These are phyloP conservation scores for Cheumatopsyche charites DNA, from an alignment of 1,140 invertebrate genomes.

Conservation along the genomic window DNA sequence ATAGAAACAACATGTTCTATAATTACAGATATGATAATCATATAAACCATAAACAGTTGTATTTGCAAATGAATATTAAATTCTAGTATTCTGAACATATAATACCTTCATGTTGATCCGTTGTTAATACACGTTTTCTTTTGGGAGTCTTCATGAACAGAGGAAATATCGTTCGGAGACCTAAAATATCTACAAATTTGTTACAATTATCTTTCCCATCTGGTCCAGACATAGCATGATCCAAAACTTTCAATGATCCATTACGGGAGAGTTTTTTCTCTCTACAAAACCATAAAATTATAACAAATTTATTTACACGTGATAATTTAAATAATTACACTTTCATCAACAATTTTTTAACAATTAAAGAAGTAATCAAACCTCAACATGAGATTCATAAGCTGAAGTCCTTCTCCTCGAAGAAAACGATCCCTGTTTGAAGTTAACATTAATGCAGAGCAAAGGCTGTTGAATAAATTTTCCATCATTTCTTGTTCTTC, in stretches of 20 bases:
- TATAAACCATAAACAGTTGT: constrained; percentile 27
- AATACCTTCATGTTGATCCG: constrained; percentile 90
- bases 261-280: constrained; percentile 97
- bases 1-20: constrained; percentile 94
- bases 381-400: constrained; percentile 97
- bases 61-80: neutral
- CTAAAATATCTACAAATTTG: constrained; percentile 98
- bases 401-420: constrained; percentile 91
- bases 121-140: constrained; percentile 82
- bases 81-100: neutral
- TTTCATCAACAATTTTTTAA: neutral
- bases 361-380: constrained; percentile 49
- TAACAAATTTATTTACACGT: neutral
- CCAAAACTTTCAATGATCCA: constrained; percentile 95
- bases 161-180: constrained; percentile 94
- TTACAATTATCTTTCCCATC: constrained; percentile 96
- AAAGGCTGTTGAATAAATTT: constrained; percentile 95
- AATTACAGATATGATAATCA: constrained; percentile 50
- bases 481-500: constrained; percentile 99
- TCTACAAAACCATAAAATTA: constrained; percentile 58
- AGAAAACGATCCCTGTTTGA: constrained; percentile 92
- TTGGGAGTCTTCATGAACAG: constrained; percentile 99
- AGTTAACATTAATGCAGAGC: constrained; percentile 87
- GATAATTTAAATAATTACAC: neutral
- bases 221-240: constrained; percentile 92